A percentile compares a stretch with the other conserved stretches of the same genome.
Conservation (phyloP, 1,140 invertebrate species). For the Pseudobourletiella spinata region DNA sequence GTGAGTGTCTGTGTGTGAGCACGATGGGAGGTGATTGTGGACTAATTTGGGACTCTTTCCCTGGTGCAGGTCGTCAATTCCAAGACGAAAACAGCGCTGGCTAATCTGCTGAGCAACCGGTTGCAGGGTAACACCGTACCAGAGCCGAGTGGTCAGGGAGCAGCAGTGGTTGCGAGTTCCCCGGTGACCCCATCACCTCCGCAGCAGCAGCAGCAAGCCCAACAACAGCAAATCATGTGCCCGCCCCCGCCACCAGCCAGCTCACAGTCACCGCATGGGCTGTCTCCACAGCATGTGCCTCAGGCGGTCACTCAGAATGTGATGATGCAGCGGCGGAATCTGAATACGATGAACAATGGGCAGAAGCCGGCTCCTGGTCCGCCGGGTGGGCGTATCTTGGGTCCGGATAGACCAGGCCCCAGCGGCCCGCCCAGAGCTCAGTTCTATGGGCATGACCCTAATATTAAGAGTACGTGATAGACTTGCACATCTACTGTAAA, state of each 20-base stretch:
- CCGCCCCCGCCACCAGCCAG: conserved; percentile 31
- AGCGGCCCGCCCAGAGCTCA: conserved; percentile 45
- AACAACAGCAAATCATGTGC: conserved; percentile 36
- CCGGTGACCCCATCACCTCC: conserved; percentile 36
- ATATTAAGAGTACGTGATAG: conserved; percentile 56
- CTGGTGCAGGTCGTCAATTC: conserved; percentile 58
- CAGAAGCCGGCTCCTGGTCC: conserved; percentile 1
- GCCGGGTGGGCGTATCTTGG: conserved; percentile 8
- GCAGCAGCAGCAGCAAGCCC: conserved; percentile 51
- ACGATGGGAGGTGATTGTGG: no score
- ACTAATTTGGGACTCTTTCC: no score
- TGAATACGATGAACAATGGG: conserved; percentile 16
- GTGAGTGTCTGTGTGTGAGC: no score
- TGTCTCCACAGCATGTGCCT: conserved; percentile 40
- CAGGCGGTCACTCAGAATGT: conserved; percentile 37
- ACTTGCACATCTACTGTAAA: conserved; percentile 18
- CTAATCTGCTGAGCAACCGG: conserved; percentile 85
- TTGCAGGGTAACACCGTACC: conserved; percentile 53
- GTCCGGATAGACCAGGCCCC: background rate
- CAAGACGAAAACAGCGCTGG: conserved; percentile 89
- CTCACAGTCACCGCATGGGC: conserved; percentile 33
- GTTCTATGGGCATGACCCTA: conserved; percentile 79
- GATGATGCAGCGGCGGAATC: conserved; percentile 17
- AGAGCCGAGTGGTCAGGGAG: conserved; percentile 35
- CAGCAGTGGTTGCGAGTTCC: conserved; percentile 49